Evolutionary conservation across 2,113 vertebrate species (phyloP), one percentile per base, ranked within the genome.

Genomic region (Noctilio leporinus): DNA sequence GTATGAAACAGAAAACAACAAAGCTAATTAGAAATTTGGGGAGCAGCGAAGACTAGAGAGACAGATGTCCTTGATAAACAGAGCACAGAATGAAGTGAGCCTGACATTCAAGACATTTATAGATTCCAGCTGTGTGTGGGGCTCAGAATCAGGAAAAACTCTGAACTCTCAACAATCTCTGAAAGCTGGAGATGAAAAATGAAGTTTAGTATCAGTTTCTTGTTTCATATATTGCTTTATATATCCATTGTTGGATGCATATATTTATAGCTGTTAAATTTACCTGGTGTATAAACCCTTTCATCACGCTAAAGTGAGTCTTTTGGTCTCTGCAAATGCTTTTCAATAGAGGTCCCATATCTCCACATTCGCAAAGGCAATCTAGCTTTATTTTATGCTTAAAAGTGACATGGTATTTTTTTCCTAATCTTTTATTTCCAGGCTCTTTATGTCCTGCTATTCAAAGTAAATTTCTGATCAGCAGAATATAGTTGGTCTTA

Each of bases 401-500:
- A 33, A 30, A 43, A 35, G 9, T 19, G 33, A 5, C 47, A 35
- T 24, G 33, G 35, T 3, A 14, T 45, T 38, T 26, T 26, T 0
- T 1, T 8, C 33, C 75, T 26, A 24, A 35, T 43, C 12, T 55
- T 89, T 59, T 22, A 28, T 33, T 40, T 33, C 59, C 28, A 4
- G 40, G n/a, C 26, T 49, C 24, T 17, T 57, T 22, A 2, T 69
- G 8, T 17, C n/a, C 24, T 38, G 11, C 40, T 67, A 38, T 51
- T 69, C 51, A 65, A n/a, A 40, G 22, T 14, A 5, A 26, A 7
- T 35, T 40, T 57, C 51, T 51, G 59, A 30, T 45, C n/a, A n/a
- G n/a, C 19, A 20, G 19, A 6, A 40, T 30, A 15, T 2, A 11
- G 5, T 7, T 53, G 5, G 2, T 1, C n/a, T n/a, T n/a, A n/a